These are phyloP conservation scores for Chelonia mydas DNA, from an alignment of 2,797 vertebrate species.

Conservation along the genomic window DNA sequence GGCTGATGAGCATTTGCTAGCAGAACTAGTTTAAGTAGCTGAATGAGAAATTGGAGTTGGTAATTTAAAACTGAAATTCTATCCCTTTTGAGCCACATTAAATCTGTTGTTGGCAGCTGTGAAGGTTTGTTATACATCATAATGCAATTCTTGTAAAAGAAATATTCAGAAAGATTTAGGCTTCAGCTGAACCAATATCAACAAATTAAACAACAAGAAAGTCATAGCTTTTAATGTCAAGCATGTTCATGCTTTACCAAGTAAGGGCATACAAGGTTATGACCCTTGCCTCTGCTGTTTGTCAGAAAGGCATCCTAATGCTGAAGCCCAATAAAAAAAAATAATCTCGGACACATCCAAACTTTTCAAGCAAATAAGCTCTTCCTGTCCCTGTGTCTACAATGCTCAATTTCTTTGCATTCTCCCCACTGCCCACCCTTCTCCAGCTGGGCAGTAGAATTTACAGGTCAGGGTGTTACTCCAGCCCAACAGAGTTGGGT, in stretches of 20 bases:
- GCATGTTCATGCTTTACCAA: not conserved
- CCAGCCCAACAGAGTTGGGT: not conserved
- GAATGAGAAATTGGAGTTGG: not conserved
- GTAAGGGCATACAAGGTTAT: not conserved
- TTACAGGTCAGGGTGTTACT: not conserved
- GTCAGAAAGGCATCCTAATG: not conserved
- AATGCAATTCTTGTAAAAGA: not conserved
- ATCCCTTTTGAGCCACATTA: not conserved
- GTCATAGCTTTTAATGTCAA: not conserved
- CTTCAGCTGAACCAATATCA: not conserved
- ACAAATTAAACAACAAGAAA: conserved; percentile 5
- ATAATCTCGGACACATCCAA: not conserved
- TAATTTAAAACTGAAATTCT: not conserved
- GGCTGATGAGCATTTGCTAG: not conserved
- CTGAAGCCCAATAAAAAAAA: not conserved
- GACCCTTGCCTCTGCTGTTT: not conserved
- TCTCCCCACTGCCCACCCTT: not conserved
- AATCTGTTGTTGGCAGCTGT: not conserved
- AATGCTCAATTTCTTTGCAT: not conserved
- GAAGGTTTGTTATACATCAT: not conserved
- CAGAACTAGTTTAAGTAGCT: not conserved
- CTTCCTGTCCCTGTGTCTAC: not conserved
- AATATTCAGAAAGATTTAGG: not conserved
- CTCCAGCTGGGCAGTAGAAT: not conserved
- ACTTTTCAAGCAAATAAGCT: not conserved